Evolutionary conservation across 2,113 vertebrate species (phyloP).

Genomic region (Erythrolamprus reginae): DNA sequence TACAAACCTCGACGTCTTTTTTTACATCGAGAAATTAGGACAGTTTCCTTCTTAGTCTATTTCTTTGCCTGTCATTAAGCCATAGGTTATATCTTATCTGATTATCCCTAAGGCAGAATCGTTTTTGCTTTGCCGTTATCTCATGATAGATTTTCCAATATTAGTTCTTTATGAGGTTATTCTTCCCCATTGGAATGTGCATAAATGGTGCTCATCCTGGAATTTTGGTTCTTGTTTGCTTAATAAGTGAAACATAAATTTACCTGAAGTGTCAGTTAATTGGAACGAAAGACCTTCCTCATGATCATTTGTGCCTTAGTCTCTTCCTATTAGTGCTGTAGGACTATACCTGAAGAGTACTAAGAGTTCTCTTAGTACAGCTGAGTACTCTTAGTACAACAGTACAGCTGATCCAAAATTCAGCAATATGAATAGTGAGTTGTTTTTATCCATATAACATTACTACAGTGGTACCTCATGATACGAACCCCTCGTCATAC

Average conservation of each 20-base stretch:
- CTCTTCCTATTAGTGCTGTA: not conserved
- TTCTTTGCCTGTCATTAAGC: not conserved
- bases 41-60: not conserved
- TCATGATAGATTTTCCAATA: not conserved
- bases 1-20: not conserved
- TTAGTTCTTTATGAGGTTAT: not conserved
- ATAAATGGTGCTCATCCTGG: not conserved
- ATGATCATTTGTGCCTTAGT: not conserved
- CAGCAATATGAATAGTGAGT: not conserved
- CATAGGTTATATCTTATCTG: not conserved
- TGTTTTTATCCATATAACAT: not conserved
- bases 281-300: not conserved
- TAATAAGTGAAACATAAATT: not conserved
- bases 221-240: not conserved
- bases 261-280: not conserved
- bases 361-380: no score
- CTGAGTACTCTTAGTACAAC: no score
- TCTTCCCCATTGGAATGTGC: not conserved
- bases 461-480: no score
- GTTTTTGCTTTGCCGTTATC: not conserved
- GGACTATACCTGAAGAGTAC: not conserved
- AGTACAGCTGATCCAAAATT: not conserved
- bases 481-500: no score
- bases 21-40: not conserved
- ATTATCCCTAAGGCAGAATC: not conserved